Percentiles rank a stretch among this genome's conserved stretches.
Conservation (phyloP, 2,888 invertebrate genomes). For the Conistra vaccinii region DNA sequence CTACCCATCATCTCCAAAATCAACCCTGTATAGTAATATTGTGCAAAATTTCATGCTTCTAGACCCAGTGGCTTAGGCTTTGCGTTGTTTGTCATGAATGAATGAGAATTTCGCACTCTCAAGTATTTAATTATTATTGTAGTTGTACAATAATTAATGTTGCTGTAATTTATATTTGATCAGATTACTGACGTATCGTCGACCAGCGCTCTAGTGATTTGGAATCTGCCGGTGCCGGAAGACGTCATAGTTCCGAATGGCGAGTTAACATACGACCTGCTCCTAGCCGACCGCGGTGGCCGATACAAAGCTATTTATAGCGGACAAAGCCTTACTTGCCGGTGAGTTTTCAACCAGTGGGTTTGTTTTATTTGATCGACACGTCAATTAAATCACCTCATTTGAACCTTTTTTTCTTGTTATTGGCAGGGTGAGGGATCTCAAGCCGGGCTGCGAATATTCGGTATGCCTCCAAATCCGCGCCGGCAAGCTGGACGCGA, state of each 20-base stretch:
- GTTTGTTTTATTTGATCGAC: background rate
- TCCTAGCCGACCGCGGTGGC: conserved; percentile 95
- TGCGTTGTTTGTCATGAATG: background rate
- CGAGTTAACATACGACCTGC: conserved; percentile 95
- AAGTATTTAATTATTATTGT: background rate
- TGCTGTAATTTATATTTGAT: background rate
- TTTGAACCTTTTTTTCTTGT: conserved; percentile 4
- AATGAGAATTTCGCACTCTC: background rate
- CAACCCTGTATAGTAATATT: too few species aligned
- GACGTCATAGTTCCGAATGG: conserved; percentile 85
- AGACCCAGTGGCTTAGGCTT: background rate
- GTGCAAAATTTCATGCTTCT: background rate
- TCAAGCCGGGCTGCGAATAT: conserved; percentile 97
- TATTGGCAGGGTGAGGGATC: conserved; percentile 92
- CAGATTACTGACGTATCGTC: conserved; percentile 96
- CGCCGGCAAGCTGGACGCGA: conserved; percentile 93
- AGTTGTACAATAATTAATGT: conserved; percentile 7
- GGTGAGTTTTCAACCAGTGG: conserved; percentile 77
- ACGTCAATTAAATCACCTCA: background rate
- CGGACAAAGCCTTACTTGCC: conserved; percentile 94
- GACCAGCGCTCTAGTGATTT: conserved; percentile 95
- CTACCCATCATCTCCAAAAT: too few species aligned
- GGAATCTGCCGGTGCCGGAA: conserved; percentile 92
- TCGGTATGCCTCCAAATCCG: conserved; percentile 95
- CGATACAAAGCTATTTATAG: conserved; percentile 96